Evolutionary conservation across 1,140 invertebrate genomes (phyloP).

Genomic region (Pseudomyrmex sp.): DNA sequence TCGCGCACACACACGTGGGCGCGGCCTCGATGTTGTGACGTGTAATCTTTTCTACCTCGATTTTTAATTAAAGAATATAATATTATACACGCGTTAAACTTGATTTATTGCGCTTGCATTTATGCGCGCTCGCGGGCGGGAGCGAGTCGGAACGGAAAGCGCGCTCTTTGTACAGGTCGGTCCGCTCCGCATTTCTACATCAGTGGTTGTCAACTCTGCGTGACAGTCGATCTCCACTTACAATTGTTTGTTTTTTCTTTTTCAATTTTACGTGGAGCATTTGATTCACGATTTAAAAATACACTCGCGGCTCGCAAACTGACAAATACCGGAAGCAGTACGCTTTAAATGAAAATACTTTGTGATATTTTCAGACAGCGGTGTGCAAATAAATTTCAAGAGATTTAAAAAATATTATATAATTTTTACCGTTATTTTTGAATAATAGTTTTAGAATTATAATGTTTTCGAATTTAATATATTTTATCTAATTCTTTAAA

Average conservation of each 20-base stretch:
- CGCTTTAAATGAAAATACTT: not conserved
- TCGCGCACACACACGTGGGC: slow-evolving; percentile 46
- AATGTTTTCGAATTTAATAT: not conserved
- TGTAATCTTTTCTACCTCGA: slow-evolving; percentile 76
- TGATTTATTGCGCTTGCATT: slow-evolving; percentile 77
- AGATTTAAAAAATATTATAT: not conserved
- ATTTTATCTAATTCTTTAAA: not conserved
- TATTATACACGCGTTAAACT: slow-evolving; percentile 76
- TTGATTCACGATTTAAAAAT: slow-evolving; percentile 40
- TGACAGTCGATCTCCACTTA: slow-evolving; percentile 36
- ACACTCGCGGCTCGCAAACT: not conserved
- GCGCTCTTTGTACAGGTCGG: slow-evolving; percentile 64
- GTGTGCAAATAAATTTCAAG: slow-evolving; percentile 13
- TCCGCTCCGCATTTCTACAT: slow-evolving; percentile 61
- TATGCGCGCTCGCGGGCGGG: slow-evolving; percentile 52
- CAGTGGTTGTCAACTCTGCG: slow-evolving; percentile 64
- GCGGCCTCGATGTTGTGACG: slow-evolving; percentile 65
- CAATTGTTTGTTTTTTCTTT: slow-evolving; percentile 24
- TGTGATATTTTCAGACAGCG: not conserved
- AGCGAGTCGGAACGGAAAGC: slow-evolving; percentile 51
- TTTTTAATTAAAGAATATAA: slow-evolving; percentile 82
- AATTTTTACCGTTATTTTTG: not conserved
- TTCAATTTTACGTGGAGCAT: slow-evolving; percentile 19
- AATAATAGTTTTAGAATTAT: not conserved
- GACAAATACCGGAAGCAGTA: slow-evolving; percentile 31